Evolutionary conservation across 2,113 vertebrate species (phyloP).

Genomic region (Arvicanthis niloticus): DNA sequence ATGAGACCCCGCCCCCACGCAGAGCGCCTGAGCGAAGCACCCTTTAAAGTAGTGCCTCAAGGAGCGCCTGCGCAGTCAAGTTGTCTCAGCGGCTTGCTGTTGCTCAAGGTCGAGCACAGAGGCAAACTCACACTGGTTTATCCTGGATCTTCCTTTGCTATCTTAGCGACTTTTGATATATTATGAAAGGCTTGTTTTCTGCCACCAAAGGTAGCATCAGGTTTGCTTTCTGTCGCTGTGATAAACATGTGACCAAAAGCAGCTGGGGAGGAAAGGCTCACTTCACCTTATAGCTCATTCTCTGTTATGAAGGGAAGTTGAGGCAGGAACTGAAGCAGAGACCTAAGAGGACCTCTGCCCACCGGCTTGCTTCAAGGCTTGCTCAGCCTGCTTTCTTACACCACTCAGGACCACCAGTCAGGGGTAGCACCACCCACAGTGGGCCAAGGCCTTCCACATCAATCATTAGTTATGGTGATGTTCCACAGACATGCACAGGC

Average conservation of each 20-base stretch:
- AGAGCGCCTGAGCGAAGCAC: neutral
- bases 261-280: neutral
- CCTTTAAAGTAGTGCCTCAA: no score
- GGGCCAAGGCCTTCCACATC: neutral
- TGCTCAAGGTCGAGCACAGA: neutral
- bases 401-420: neutral
- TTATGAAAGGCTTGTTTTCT: neutral
- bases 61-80: neutral
- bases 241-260: neutral
- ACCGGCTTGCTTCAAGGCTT: neutral
- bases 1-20: neutral
- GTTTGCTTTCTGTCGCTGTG: neutral
- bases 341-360: neutral
- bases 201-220: neutral
- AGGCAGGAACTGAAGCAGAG: neutral
- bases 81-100: neutral
- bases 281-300: neutral
- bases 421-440: neutral
- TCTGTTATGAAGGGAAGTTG: neutral
- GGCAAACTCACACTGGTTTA: neutral
- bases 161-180: neutral
- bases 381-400: neutral
- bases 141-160: neutral
- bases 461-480: neutral
- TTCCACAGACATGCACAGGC: neutral